A percentile compares a stretch with the other conserved stretches of the same genome.
Evolutionary conservation across 2,113 vertebrate genomes (phyloP).

Genomic region (Sprattus sprattus): DNA sequence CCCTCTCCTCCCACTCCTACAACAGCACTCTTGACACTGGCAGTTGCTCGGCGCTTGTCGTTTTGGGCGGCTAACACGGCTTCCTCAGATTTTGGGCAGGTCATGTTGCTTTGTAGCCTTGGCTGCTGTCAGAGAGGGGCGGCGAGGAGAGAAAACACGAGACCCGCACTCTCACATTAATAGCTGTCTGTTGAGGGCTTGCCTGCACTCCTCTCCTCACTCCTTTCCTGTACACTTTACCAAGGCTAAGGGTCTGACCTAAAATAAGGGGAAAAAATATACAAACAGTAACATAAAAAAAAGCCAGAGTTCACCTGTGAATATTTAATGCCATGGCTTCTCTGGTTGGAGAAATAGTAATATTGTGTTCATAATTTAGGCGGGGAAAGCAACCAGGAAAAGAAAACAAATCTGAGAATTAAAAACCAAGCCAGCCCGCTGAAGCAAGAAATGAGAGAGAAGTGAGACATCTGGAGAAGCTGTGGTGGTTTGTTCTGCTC

Average conservation of each 20-base stretch:
- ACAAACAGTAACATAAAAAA: background rate
- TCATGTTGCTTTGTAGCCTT: conserved; percentile 44
- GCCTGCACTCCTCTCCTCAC: conserved; percentile 28
- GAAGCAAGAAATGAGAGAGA: background rate
- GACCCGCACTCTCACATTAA: conserved; percentile 20
- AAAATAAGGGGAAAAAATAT: conserved; percentile 30
- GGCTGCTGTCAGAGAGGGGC: conserved; percentile 37
- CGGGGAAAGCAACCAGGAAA: background rate
- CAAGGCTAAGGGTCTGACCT: conserved; percentile 36
- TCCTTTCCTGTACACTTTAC: conserved; percentile 8
- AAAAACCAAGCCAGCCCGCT: background rate
- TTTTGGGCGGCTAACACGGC: conserved; percentile 20
- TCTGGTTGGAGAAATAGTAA: conserved; percentile 23
- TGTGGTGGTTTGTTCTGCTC: background rate
- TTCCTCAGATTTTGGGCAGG: conserved; percentile 40
- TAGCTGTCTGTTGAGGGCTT: conserved; percentile 38
- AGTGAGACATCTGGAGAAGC: conserved; percentile 10
- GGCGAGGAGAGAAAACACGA: conserved; percentile 3
- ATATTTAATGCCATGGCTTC: conserved; percentile 12
- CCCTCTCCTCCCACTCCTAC: background rate
- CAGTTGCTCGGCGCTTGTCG: background rate
- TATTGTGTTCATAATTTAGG: background rate
- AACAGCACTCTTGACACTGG: background rate
- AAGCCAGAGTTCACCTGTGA: conserved; percentile 30
- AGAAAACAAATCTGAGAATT: background rate